Conservation (phyloP, 2,113 vertebrate species). For the Python bivittatus region DNA sequence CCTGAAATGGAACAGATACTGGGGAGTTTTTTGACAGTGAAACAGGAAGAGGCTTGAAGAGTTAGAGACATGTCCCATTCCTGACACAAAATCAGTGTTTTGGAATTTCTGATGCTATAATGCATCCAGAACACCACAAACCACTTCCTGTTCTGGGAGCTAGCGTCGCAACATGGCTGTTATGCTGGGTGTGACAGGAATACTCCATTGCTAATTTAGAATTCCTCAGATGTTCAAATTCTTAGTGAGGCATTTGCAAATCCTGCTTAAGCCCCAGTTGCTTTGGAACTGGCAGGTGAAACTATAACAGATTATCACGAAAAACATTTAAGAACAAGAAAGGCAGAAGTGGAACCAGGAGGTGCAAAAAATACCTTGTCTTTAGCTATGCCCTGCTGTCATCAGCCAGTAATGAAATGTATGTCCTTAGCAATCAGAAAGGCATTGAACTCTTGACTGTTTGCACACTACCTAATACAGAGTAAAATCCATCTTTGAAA, state of each 20-base stretch:
- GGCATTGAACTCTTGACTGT: slow-evolving; percentile 1
- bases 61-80: too few relatives aligned
- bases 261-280: background rate
- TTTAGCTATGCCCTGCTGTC: background rate
- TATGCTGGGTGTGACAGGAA: background rate
- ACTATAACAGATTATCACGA: background rate
- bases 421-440: slow-evolving; percentile 18
- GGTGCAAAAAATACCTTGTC: slow-evolving; percentile 14
- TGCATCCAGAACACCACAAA: too few relatives aligned
- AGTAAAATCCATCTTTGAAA: slow-evolving; percentile 12
- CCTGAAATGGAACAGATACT: too few relatives aligned
- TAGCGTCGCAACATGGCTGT: background rate
- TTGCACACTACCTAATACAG: background rate
- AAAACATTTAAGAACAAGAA: background rate
- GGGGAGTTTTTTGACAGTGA: too few relatives aligned
- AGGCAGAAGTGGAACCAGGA: background rate
- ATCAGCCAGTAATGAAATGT: slow-evolving; percentile 35
- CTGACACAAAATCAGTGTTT: too few relatives aligned
- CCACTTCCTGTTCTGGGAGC: too few relatives aligned
- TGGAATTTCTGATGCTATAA: too few relatives aligned
- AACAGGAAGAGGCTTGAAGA: too few relatives aligned
- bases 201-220: background rate
- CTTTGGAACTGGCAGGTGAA: slow-evolving; percentile 15
- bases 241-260: slow-evolving; percentile 16
- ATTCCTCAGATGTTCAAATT: background rate